phyloP scores from a whole-genome alignment of 2,797 vertebrate genomes.

The Semotilus atromaculatus region DNA sequence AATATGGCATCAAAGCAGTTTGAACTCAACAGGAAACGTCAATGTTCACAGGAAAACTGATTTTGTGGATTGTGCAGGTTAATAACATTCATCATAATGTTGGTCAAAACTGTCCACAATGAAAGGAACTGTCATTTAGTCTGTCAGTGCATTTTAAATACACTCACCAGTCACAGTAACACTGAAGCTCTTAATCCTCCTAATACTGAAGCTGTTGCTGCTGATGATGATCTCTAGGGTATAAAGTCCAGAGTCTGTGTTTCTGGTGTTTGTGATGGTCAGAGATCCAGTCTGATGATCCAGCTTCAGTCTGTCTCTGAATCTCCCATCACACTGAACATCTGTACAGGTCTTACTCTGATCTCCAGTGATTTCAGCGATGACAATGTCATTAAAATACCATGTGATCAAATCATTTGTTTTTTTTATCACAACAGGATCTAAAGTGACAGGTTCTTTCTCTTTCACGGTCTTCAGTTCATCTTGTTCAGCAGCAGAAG shows the following conservation, averaged over 20 bases:
- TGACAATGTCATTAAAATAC: not conserved
- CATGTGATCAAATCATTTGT: not conserved
- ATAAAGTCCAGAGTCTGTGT: fast-evolving
- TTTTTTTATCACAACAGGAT: too few species aligned
- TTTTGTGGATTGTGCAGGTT: too few species aligned
- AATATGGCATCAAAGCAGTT: too few species aligned
- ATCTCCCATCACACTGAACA: not conserved
- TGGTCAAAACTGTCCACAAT: too few species aligned
- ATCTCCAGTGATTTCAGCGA: not conserved
- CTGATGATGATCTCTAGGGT: fast-evolving
- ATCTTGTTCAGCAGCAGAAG: too few species aligned
- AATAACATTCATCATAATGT: too few species aligned
- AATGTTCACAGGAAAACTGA: too few species aligned
- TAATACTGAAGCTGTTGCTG: not conserved
- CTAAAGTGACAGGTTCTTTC: too few species aligned
- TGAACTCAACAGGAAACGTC: too few species aligned
- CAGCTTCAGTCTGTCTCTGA: not conserved
- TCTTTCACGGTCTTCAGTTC: too few species aligned
- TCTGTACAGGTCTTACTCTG: not conserved
- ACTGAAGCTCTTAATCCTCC: not conserved
- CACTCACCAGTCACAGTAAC: not conserved
- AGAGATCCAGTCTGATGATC: not conserved
- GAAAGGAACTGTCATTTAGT: too few species aligned
- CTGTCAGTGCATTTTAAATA: too few species aligned
- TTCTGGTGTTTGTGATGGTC: not conserved